phyloP scores from a whole-genome alignment of 2,113 vertebrate genomes.

The Actenoides lindsayi region DNA sequence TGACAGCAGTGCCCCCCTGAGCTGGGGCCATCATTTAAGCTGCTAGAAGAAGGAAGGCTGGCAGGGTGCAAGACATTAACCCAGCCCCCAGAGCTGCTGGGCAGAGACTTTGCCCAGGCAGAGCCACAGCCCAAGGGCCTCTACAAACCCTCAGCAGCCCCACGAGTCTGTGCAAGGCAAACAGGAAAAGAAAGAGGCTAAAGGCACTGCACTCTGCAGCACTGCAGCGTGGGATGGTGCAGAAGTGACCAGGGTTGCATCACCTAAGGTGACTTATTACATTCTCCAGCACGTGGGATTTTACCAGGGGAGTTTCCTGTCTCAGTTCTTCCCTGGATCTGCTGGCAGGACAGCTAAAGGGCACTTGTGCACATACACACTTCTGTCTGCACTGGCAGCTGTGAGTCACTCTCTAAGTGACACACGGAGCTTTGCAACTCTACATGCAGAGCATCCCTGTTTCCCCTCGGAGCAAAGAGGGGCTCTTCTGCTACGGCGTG shows the following conservation, averaged over 20 bases:
- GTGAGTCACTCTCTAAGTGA: rapidly evolving
- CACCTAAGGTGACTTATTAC: not conserved
- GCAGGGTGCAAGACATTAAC: not conserved
- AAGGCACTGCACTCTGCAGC: not conserved
- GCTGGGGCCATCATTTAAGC: not conserved
- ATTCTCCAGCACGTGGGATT: not conserved
- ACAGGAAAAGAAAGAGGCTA: not conserved
- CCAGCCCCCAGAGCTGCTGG: not conserved
- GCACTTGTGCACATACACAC: too few species aligned
- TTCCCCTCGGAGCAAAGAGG: not conserved
- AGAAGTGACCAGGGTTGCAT: not conserved
- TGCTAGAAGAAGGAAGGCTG: not conserved
- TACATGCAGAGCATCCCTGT: rapidly evolving
- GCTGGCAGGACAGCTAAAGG: not conserved
- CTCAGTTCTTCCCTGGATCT: not conserved
- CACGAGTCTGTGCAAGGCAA: not conserved
- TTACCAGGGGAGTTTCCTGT: not conserved
- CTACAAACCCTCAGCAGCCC: not conserved
- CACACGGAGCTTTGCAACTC: not conserved
- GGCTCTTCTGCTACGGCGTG: rapidly evolving
- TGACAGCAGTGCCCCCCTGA: not conserved
- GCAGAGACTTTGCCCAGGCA: not conserved
- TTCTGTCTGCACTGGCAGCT: not conserved
- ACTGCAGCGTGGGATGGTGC: rapidly evolving
- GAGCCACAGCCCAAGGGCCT: too few species aligned